Percentiles rank a stretch among this genome's conserved stretches.
phyloP scores from a whole-genome alignment of 2,797 vertebrate genomes.

The Xerus rutilus region DNA sequence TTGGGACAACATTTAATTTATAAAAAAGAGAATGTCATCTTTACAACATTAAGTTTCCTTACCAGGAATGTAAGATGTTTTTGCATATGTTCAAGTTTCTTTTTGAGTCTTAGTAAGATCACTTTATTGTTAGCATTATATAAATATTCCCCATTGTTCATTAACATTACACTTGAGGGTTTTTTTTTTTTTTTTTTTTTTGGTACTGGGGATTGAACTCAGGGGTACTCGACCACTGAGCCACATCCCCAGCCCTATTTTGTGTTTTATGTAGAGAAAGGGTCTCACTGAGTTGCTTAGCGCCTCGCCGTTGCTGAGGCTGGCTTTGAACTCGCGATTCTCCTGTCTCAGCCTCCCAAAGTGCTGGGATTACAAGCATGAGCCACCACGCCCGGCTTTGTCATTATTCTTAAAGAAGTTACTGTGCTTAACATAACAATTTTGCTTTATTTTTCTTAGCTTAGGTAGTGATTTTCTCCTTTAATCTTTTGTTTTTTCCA shows the following conservation, averaged over 20 bases:
- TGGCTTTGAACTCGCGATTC: too few relatives aligned
- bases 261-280: too few relatives aligned
- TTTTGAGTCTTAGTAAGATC: too few relatives aligned
- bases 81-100: neutral
- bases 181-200: neutral
- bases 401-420: neutral
- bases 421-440: neutral
- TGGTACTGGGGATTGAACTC: too few relatives aligned
- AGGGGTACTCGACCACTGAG: too few relatives aligned
- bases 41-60: neutral
- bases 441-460: neutral
- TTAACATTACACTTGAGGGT: neutral
- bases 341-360: too few relatives aligned
- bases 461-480: neutral
- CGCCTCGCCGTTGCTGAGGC: too few relatives aligned
- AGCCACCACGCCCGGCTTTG: too few relatives aligned
- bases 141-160: neutral
- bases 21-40: neutral
- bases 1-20: neutral
- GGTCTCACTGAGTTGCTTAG: too few relatives aligned
- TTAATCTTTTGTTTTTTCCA: neutral
- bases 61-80: neutral
- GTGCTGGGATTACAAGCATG: too few relatives aligned
- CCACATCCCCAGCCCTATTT: too few relatives aligned
- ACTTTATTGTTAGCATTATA: neutral